These are phyloP conservation scores for Melopsittacus undulatus DNA, from an alignment of 2,797 vertebrate species.

Conservation along the genomic window DNA sequence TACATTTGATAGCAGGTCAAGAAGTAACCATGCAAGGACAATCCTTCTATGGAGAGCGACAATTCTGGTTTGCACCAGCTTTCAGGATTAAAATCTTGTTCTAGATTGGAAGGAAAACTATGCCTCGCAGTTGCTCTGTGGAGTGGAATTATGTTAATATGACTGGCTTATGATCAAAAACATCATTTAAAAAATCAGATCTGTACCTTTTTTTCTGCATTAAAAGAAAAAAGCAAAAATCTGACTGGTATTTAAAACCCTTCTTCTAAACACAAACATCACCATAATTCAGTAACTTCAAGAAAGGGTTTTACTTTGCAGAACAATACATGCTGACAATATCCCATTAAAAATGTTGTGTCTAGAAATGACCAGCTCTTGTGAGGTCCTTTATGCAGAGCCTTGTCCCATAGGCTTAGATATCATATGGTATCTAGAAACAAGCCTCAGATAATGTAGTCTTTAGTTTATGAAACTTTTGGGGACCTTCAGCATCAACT, in stretches of 20 bases:
- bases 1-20: conserved; percentile 18
- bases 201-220: not conserved
- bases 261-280: not conserved
- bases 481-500: not conserved
- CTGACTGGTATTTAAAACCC: not conserved
- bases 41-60: not conserved
- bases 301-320: not conserved
- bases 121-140: not conserved
- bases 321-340: not conserved
- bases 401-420: not conserved
- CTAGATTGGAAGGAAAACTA: not conserved
- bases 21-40: not conserved
- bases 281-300: not conserved
- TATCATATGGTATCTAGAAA: not conserved
- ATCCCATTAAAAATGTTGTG: not conserved
- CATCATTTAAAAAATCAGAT: not conserved
- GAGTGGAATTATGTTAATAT: not conserved
- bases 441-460: not conserved
- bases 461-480: not conserved
- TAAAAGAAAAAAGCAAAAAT: not conserved
- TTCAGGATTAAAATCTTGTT: not conserved
- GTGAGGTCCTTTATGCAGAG: not conserved
- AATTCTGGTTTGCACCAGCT: not conserved
- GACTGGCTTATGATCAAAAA: not conserved
- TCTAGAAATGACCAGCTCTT: not conserved